Evolutionary conservation across 1,140 invertebrate genomes (phyloP).

Genomic region (Sinella curviseta): DNA sequence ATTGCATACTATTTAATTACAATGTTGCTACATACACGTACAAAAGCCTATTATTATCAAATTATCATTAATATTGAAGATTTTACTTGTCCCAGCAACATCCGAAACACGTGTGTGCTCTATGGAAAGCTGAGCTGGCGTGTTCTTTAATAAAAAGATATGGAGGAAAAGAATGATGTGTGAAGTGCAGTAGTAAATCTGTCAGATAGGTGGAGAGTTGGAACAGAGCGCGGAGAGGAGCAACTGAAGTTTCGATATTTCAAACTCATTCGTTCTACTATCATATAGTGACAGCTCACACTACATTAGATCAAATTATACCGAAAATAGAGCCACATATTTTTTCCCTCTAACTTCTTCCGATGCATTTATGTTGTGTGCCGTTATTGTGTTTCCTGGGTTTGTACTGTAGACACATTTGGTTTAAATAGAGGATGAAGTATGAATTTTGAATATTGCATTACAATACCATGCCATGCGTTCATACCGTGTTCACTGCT

Average conservation of each 20-base stretch:
- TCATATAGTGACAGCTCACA: background rate
- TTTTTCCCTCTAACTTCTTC: too few species aligned
- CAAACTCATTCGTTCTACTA: background rate
- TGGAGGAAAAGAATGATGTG: background rate
- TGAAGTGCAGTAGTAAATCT: constrained; percentile 14
- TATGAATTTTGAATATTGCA: background rate
- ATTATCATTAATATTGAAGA: too few species aligned
- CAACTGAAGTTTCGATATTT: constrained; percentile 15
- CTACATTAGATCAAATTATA: constrained; percentile 17
- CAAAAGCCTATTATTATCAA: too few species aligned
- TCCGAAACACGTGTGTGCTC: too few species aligned
- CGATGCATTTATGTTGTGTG: too few species aligned
- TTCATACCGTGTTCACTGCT: background rate
- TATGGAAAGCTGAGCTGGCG: too few species aligned
- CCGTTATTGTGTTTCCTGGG: too few species aligned
- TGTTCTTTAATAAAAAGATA: background rate
- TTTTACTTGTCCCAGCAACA: too few species aligned
- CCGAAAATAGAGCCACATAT: constrained; percentile 5
- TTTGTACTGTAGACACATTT: background rate
- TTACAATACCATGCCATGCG: background rate
- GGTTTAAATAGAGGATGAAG: background rate
- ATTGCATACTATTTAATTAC: too few species aligned
- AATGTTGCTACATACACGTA: too few species aligned
- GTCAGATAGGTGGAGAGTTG: background rate
- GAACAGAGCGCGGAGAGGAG: background rate